These are phyloP conservation scores for Alectura lathami DNA, from an alignment of 2,113 vertebrate genomes.

Conservation along the genomic window DNA sequence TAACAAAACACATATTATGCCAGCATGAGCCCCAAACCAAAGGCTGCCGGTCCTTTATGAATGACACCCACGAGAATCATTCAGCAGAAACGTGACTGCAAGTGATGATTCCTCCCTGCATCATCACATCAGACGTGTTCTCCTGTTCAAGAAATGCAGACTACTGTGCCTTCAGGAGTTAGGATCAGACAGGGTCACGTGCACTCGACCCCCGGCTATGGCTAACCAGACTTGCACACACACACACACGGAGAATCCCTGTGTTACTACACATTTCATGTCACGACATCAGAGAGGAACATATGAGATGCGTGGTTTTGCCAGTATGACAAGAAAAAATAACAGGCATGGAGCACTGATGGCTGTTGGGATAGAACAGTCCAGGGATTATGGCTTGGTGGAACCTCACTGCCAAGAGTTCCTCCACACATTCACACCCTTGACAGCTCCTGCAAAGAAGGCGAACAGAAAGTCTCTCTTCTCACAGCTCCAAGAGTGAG, in stretches of 20 bases:
- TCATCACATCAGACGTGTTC: fast-evolving
- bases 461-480: neutral
- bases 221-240: fast-evolving
- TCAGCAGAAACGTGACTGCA: neutral
- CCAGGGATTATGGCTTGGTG: neutral
- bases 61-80: fast-evolving
- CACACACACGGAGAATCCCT: neutral
- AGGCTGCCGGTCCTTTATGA: neutral
- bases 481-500: neutral
- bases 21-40: neutral
- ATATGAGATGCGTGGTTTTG: fast-evolving
- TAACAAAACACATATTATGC: fast-evolving
- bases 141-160: neutral
- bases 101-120: neutral
- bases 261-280: fast-evolving
- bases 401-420: neutral
- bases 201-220: fast-evolving
- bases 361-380: fast-evolving
- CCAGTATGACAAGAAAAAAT: neutral
- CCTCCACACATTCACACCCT: neutral
- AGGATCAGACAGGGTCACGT: fast-evolving
- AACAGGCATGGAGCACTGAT: fast-evolving
- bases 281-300: fast-evolving
- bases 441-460: neutral
- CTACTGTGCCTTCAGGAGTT: neutral